Evolutionary conservation across 2,888 invertebrate species (phyloP).

Genomic region (Hydriomena furcata): DNA sequence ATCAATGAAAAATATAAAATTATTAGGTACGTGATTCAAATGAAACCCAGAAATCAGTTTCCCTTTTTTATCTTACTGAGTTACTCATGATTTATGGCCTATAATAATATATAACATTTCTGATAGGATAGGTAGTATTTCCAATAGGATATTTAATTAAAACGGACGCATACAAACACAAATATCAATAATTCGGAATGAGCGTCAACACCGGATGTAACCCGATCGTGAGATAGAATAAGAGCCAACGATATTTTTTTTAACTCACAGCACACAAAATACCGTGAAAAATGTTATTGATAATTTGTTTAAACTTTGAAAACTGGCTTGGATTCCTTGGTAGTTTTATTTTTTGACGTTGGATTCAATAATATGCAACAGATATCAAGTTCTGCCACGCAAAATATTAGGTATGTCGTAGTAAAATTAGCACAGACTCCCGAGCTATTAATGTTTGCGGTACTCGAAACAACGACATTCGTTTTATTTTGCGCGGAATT

Average conservation of each 20-base stretch:
- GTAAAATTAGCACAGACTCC: neutral
- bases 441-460: conserved; percentile 25
- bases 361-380: no score
- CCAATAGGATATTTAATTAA: conserved; percentile 41
- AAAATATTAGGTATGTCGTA: conserved; percentile 1
- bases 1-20: no score
- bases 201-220: conserved; percentile 24
- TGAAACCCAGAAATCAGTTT: no score
- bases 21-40: no score
- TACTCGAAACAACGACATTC: conserved; percentile 23
- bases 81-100: neutral
- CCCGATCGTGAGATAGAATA: conserved; percentile 2
- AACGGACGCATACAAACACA: conserved; percentile 36
- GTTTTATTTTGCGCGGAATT: conserved; percentile 26
- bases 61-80: no score
- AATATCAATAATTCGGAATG: conserved; percentile 42
- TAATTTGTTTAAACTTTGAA: no score
- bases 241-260: neutral
- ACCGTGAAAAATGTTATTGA: no score
- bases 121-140: no score
- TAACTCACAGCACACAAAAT: neutral
- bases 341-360: no score
- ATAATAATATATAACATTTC: conserved; percentile 35
- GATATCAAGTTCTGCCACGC: no score
- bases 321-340: no score